Base-by-base conservation (phyloP, 2,797 vertebrate genomes). In the Pseudochromis fuscus region DNA sequence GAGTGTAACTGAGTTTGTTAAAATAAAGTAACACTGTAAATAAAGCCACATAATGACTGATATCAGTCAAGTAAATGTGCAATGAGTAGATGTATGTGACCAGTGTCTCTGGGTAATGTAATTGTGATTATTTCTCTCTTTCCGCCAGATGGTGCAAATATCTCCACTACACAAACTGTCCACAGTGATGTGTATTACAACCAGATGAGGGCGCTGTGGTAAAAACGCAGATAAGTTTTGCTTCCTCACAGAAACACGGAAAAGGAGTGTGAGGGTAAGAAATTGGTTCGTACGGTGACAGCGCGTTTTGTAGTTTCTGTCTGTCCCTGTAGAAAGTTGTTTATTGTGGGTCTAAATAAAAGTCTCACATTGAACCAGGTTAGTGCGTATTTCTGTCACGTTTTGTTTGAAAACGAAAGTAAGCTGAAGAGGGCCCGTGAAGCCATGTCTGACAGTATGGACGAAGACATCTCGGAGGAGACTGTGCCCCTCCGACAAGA, bases 401-500 rank as follows among this genome's bases (percentile, higher is more conserved):
- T 7, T 18, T 48, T 45, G 4, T 4, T 24, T 3, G 2, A 70
- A 49, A 88, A 18, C 72, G 72, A 89, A 92, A 89, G 63, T 68
- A 37, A 74, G 31, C 6, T 9, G 58, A 27, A 19, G 2, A 23
- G 12, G 56, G 25, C 37, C 49, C 0, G 8, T 3, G 48, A 5
- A 25, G 21, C 3, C 19, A 82, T 76, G 73, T 53, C 77, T 7
- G 67, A 71, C 13, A 21, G 1, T 18, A 67, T 80, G 76, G 83
- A 87, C 0, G 78, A 65, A 21, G 86, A 90, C 5, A 76, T 71
- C 75, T 0, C 40, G 1, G 86, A 84, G 0, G 85, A 76, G n/a
- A 1, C 59, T 2, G 3, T 67, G 2, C 77, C 67, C 0, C 38
- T 93, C 7, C 71, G 62, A 62, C 91, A 92, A 67, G 95, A 96